Base-by-base conservation (phyloP, 2,113 vertebrate genomes). In the Psittacara wagleri region DNA sequence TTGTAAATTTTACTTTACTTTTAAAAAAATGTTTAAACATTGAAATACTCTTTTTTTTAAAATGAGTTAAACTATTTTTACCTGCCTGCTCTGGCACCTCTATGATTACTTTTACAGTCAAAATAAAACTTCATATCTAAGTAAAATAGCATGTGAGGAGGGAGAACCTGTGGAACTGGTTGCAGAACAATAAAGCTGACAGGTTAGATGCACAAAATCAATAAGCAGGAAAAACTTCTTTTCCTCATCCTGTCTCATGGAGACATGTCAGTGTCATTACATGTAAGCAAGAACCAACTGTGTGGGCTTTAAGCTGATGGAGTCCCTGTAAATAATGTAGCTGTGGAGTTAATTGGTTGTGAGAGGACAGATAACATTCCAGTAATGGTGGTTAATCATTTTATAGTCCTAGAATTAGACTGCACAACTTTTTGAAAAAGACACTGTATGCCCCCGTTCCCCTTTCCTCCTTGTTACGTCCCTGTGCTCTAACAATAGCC, bases 401-500 rank as follows among this genome's bases (percentile, higher is more conserved):
- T 59, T 24, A 2, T 27, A 48, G 23, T 39, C 29, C 48, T 64
- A 18, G n/a, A 87, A 15, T 68, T n/a, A 57, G 54, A 41, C 29
- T 33, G n/a, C 70, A 46, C 7, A 48, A 22, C 24, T 33, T 59
- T 4, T n/a, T 49, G 19, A 10, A 63, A 59, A 54, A 5, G 48
- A 37, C 7, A 1, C 24, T 54, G 1, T 7, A 9, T 35, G 9
- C 1, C 22, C 55, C 27, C 18, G 12, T 18, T 44, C 25, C 9
- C 25, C 25, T 39, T 64, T 39, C 70, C 6, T 89, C 29, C 43
- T 35, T 29, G 18, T 63, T 37, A 24, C 15, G 10, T 8, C 23
- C 13, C 22, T 24, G 5, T 74, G 51, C 55, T 52, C 35, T 51
- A 5, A 23, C 8, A 39, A 39, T 9, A 35, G 29, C 6, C 8